These are phyloP conservation scores for Actinopyga echinites DNA, from an alignment of 53 echinoderm and acorn worm genomes.

Conservation along the genomic window DNA sequence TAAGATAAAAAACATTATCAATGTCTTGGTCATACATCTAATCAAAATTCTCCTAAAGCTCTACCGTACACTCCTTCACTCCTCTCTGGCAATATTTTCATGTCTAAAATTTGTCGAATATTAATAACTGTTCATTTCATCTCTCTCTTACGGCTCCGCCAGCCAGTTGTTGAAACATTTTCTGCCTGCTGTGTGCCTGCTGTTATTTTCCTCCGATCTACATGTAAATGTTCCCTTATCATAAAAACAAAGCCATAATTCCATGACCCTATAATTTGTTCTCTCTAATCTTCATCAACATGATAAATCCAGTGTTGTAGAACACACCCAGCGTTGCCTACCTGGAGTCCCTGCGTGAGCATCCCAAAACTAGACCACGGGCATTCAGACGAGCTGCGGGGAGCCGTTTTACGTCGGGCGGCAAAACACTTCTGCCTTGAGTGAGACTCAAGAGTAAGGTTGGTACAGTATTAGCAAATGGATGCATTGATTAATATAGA, in stretches of 20 bases:
- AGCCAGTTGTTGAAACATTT: slow-evolving; percentile 38
- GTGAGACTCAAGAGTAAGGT: neutral
- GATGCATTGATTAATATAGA: too few relatives aligned
- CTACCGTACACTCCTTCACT: too few relatives aligned
- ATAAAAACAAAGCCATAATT: slow-evolving; percentile 34
- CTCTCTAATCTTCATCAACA: slow-evolving; percentile 6
- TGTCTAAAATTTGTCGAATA: too few relatives aligned
- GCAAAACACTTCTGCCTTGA: slow-evolving; percentile 27
- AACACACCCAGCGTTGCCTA: slow-evolving; percentile 33
- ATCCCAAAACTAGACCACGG: slow-evolving; percentile 40
- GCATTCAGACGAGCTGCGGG: slow-evolving; percentile 23
- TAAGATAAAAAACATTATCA: too few relatives aligned
- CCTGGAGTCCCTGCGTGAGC: slow-evolving; percentile 35
- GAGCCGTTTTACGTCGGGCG: slow-evolving; percentile 21
- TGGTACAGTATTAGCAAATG: too few relatives aligned
- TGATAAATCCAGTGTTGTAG: neutral
- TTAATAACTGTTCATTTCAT: neutral
- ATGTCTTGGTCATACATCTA: too few relatives aligned
- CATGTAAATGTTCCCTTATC: slow-evolving; percentile 21
- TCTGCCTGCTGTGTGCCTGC: slow-evolving; percentile 7
- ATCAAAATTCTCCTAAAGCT: too few relatives aligned
- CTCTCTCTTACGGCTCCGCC: neutral
- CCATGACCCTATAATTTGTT: slow-evolving; percentile 35
- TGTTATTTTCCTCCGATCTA: slow-evolving; percentile 1
- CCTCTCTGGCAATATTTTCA: too few relatives aligned